Evolutionary conservation across 2,113 vertebrate genomes (phyloP).

Genomic region (Stegostoma tigrinum): DNA sequence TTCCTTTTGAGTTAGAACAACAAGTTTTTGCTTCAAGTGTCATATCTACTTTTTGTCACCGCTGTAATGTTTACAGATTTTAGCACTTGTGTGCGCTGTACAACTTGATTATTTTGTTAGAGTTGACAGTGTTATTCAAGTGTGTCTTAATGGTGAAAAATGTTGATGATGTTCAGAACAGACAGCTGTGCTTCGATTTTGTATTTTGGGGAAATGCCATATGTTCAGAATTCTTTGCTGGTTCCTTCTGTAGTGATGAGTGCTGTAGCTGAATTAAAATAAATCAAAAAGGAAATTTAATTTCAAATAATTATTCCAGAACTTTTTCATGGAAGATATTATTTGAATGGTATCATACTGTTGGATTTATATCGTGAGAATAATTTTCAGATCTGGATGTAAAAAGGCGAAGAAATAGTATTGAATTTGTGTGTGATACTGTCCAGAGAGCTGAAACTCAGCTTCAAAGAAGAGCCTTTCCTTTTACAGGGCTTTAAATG

Average conservation of each 20-base stretch:
- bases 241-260: neutral
- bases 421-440: neutral
- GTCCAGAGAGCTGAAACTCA: constrained; percentile 15
- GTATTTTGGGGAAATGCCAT: constrained; percentile 36
- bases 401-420: neutral
- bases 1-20: neutral
- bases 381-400: neutral
- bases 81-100: neutral
- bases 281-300: constrained; percentile 28
- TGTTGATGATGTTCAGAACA: constrained; percentile 25
- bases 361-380: neutral
- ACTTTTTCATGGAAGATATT: neutral
- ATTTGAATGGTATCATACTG: neutral
- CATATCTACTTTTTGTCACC: neutral
- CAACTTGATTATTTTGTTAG: constrained; percentile 5
- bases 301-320: neutral
- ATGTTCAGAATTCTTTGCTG: constrained; percentile 22
- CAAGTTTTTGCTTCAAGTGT: neutral
- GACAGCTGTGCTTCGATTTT: constrained; percentile 27
- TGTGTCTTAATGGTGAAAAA: constrained; percentile 1
- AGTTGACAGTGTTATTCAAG: constrained; percentile 10
- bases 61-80: neutral
- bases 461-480: constrained; percentile 20
- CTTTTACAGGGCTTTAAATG: constrained; percentile 8
- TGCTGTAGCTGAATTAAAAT: constrained; percentile 14